Base-by-base conservation (phyloP, 2,113 vertebrate genomes). In the Acrocephalus arundinaceus region DNA sequence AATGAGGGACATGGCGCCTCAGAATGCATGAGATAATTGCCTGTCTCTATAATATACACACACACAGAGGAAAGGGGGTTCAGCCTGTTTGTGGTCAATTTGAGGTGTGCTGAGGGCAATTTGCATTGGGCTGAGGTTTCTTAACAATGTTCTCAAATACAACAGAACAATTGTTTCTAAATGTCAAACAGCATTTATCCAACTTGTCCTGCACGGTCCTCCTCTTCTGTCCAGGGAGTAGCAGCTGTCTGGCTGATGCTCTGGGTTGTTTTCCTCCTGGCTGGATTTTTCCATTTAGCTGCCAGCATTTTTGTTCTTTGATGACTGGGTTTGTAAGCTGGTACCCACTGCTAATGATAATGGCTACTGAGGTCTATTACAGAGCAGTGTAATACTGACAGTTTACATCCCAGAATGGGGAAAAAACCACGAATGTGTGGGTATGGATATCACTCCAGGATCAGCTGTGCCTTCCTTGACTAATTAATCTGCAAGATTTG, bases 241-340 rank as follows among this genome's bases (percentile, higher is more conserved):
- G 88, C 88, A 84, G 88, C 82, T 80, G 77, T 85, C 95, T 97
- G 85, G 91, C 91, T 93, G 93, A 94, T 89, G 70, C 96, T 96
- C 80, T 11, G 82, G 87, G 94, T 95, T 93, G 85, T 95, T 96
- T 97, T 96, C 92, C 90, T 97, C 71, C 95, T 97, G 96, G 96
- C 95, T 95, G 87, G 70, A 86, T 93, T 95, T 84, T 52, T 85
- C 21, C 0, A 43, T 79, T 94, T 91, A 90, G 94, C 96, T 97
- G 97, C 96, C 96, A 97, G 95, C 92, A 94, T 87, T 94, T 96
- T 89, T 96, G 96, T 75, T 95, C 94, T 96, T 95, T 94, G 92
- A 96, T 96, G 88, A 61, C 90, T 91, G 89, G 68, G 82, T 85
- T 94, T 97, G 85, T 94, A 93, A 96, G 87, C 96, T 97, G 97